Base-by-base conservation (phyloP, 2,888 invertebrate genomes). In the Drosophila infuscata region DNA sequence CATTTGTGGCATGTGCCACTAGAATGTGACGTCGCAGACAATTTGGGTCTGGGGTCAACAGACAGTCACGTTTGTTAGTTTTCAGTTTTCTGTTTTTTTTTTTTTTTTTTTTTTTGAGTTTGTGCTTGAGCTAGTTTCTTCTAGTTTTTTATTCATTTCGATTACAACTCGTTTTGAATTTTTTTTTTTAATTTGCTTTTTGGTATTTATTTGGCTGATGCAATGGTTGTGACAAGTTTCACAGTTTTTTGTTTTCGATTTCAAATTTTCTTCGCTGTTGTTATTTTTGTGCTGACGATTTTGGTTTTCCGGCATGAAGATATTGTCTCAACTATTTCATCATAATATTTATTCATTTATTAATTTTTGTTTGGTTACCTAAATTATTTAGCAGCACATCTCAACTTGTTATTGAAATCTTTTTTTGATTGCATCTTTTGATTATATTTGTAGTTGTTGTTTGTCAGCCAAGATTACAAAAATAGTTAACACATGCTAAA, bases 61-160 rank as follows among this genome's bases (percentile, higher is more conserved):
- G 51, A 41, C 36, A 33, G 5, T 15, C 33, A 25, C 20, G 35
- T 17, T 53, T 35, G 6, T 52, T 35, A 15, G 25, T 25, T 33
- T 33, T 20, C 11, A 35, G 38, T 48, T 46, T 25, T n/a, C n/a
- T n/a, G n/a, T n/a, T 25, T 25, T 25, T 25, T 25, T 25, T 25
- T 25, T 25, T 25, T 25, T 25, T 25, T 25, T 25, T 25, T 25
- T 25, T 25, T 25, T 63, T 61, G 9, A 30, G 29, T 51, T 71
- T 79, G 78, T 72, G 76, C 79, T 76, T 79, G 76, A 80, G 74
- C 76, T 76, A 80, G 76, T 76, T 79, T 75, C 12, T 41, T 25
- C 17, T 29, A 17, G 15, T 11, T 49, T 49, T 49, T 25, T 43
- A 6, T 52, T 70, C 36, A 51, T n/a, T 52, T 6, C 30, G 30